Evolutionary conservation across 2,797 vertebrate genomes (phyloP).

Genomic region (Alauda arvensis): DNA sequence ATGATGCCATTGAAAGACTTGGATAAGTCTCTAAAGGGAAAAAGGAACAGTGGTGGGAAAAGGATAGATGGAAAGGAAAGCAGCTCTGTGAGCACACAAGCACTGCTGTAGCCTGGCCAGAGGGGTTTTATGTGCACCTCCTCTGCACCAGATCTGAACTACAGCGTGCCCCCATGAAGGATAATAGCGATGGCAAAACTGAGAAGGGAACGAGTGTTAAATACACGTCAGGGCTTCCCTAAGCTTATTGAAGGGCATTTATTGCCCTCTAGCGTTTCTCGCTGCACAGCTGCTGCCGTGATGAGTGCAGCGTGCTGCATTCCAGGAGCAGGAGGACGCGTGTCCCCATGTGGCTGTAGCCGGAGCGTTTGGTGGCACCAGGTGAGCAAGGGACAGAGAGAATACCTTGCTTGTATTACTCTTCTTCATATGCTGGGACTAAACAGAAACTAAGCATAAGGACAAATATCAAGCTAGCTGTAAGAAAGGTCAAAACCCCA

Average conservation of each 20-base stretch:
- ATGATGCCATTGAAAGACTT: fast-evolving
- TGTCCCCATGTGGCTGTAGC: fast-evolving
- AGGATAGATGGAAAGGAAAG: background rate
- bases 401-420: background rate
- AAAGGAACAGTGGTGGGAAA: background rate
- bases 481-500: background rate
- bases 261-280: conserved; percentile 67
- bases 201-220: background rate
- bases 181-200: background rate
- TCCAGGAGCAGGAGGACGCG: fast-evolving
- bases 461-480: background rate
- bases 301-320: fast-evolving
- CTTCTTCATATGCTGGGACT: background rate
- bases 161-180: background rate
- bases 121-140: fast-evolving
- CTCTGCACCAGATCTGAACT: background rate
- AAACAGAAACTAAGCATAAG: background rate
- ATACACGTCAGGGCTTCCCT: fast-evolving
- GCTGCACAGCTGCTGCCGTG: background rate
- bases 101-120: background rate
- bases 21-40: background rate
- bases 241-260: conserved; percentile 2
- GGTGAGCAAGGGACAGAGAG: fast-evolving
- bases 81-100: fast-evolving
- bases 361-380: background rate